Evolutionary conservation across 1,140 invertebrate genomes (phyloP), one percentile per base, ranked within the genome.

Genomic region (Meloidogyne exigua): DNA sequence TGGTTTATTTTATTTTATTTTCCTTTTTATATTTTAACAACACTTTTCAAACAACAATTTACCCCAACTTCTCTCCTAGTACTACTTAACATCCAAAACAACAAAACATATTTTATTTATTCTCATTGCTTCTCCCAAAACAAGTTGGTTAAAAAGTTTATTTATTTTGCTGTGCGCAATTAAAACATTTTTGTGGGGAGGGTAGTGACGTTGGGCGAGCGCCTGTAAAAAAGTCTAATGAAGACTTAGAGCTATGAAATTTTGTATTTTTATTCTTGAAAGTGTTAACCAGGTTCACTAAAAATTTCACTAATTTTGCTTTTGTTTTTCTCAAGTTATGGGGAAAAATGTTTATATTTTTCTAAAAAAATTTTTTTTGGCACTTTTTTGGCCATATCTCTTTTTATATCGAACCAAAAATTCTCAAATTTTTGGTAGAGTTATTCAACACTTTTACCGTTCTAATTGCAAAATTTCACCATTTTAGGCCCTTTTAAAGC

Each of bases 1-100:
- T 57, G 18, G 49, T 57, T 57, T 57, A 7, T n/a, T 57, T n/a
- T n/a, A 5, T n/a, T 3, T 57, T n/a, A n/a, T 57, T 57, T 57
- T 57, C 49, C 49, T 57, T 57, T 57, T 49, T 49, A 49, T 49
- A 18, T 18, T 11, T 13, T 10, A 49, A 49, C 44, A 49, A 49
- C 44, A 49, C 44, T 49, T 57, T 57, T 57, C 49, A 57, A n/a
- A 57, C 49, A n/a, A 57, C 49, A 57, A n/a, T 57, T n/a, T 32
- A 32, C 28, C 15, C 39, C 15, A 44, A 44, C 49, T 57, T 57
- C 9, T 57, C 49, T n/a, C 13, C 36, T 39, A 39, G n/a, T n/a
- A n/a, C 18, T 57, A n/a, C 18, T 12, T 42, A 49, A 49, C 49
- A 57, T 7, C 18, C 18, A 57, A 57, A 57, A 57, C 49, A 57